These are phyloP conservation scores for Cantharis lateralis DNA, from an alignment of 2,888 invertebrate species.

Conservation along the genomic window DNA sequence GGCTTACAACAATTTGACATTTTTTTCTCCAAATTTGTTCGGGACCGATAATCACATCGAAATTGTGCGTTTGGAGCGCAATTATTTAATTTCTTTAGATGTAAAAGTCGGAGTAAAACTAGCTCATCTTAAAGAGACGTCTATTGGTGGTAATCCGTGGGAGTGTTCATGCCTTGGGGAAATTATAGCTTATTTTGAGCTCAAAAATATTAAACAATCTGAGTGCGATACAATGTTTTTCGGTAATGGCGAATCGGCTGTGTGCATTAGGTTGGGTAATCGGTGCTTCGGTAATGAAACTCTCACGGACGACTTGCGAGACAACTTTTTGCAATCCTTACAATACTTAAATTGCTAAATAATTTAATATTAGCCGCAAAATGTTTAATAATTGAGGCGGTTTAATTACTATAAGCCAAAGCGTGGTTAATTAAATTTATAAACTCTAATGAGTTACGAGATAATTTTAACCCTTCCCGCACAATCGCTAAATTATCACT, in stretches of 20 bases:
- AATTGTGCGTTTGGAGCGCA: slow-evolving; percentile 9
- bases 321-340: neutral
- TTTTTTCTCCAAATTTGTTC: slow-evolving; percentile 13
- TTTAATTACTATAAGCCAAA: neutral
- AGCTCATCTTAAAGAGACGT: slow-evolving; percentile 20
- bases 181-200: neutral
- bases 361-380: neutral
- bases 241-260: slow-evolving; percentile 5
- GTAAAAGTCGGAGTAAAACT: neutral
- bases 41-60: neutral
- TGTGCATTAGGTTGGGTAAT: slow-evolving; percentile 3
- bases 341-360: neutral
- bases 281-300: slow-evolving; percentile 13
- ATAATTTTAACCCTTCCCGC: neutral
- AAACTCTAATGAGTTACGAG: neutral
- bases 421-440: slow-evolving; percentile 12
- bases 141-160: slow-evolving; percentile 31
- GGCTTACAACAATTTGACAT: slow-evolving; percentile 22
- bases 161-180: slow-evolving; percentile 25
- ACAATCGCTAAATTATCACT: neutral
- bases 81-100: slow-evolving; percentile 11
- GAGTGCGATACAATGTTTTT: slow-evolving; percentile 21
- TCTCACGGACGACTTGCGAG: neutral
- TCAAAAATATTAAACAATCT: slow-evolving; percentile 5
- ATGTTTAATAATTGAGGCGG: neutral